Evolutionary conservation across 2,888 invertebrate species (phyloP).

Genomic region (Abscondita cerata): DNA sequence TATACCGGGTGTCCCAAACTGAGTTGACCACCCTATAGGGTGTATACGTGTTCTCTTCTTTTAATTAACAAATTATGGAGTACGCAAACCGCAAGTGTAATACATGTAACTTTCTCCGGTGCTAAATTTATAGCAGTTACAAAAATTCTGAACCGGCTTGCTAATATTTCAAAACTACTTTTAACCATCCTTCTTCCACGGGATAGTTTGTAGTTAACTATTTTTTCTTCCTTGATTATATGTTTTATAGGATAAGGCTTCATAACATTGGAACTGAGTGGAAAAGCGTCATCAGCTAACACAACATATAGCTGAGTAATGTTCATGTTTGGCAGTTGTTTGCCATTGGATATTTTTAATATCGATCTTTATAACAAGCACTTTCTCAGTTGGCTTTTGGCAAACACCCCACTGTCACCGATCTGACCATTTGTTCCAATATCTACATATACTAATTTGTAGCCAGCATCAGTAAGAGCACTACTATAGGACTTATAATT

Average conservation of each 20-base stretch:
- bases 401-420: conserved; percentile 5
- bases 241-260: not conserved
- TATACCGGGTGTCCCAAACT: no score
- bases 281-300: conserved; percentile 5
- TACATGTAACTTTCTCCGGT: no score
- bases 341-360: not conserved
- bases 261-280: conserved; percentile 5
- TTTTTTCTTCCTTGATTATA: not conserved
- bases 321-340: not conserved
- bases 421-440: not conserved
- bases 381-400: conserved; percentile 3
- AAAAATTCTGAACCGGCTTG: no score
- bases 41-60: no score
- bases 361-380: not conserved
- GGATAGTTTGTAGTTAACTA: conserved; percentile 2
- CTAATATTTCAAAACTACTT: no score
- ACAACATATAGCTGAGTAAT: not conserved
- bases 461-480: not conserved
- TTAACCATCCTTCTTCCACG: no score
- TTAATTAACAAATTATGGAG: no score
- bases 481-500: conserved; percentile 4
- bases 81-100: no score
- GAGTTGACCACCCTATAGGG: no score
- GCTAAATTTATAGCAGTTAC: no score
- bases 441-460: conserved; percentile 11